Base-by-base conservation (phyloP, 2,113 vertebrate genomes). In the Calyptommatus sinebrachiatus region DNA sequence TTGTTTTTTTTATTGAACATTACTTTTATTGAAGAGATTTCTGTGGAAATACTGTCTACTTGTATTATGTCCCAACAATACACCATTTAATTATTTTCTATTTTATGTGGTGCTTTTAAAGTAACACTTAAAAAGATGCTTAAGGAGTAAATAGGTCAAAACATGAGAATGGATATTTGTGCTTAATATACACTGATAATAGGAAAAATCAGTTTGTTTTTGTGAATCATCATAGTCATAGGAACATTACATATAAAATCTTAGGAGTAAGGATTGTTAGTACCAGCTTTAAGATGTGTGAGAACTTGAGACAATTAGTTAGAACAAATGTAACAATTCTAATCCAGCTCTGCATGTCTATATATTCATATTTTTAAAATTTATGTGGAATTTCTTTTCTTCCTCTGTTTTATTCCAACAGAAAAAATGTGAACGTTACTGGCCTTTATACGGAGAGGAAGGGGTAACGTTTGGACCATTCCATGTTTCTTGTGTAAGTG, bases 401-500 rank as follows among this genome's bases (percentile, higher is more conserved):
- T 46, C 61, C 12, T n/a, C n/a, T n/a, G n/a, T 57, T 63, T 46
- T 80, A 69, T 60, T 53, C 5, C n/a, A 69, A 92, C 92, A 99
- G 98, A 99, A 99, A 98, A 99, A 99, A 90, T 99, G 98, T 94
- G 98, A 99, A 84, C 96, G 97, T 72, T 99, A 99, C 88, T 99
- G 96, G 94, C 98, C 98, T 16, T 87, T 94, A 70, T 93, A 92
- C 69, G 95, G 95, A 85, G 98, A 99, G 88, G 95, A 97, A 84
- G 91, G 96, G 71, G 86, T 99, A 91, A 95, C 87, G 53, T 98
- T 99, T 89, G 97, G 97, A 86, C 96, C 98, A 41, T 99, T 99
- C 94, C 95, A 92, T 93, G 96, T 99, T 95, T 97, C 97, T 78
- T 99, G 96, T 94, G 98, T 99, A 94, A 98, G 98, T 98, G 84